Evolutionary conservation across 2,888 invertebrate genomes (phyloP), one percentile per base, ranked within the genome.

Genomic region (Euphydryas editha): DNA sequence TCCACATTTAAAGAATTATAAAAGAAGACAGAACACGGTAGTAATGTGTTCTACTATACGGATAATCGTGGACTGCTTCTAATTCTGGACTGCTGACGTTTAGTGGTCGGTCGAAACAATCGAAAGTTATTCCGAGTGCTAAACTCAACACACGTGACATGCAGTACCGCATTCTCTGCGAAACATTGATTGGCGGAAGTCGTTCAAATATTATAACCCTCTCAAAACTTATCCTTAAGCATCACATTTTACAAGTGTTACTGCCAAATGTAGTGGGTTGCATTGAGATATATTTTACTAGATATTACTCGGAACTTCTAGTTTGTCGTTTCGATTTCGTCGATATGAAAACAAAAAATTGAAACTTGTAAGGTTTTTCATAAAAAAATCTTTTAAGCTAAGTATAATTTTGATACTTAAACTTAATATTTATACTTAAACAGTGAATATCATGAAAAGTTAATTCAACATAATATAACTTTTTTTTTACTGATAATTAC

Each of bases 61-160:
- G 80, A 79, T 78, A 80, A 78, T 76, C 77, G 79, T 81, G 84
- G 84, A 83, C 83, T 78, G 81, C 79, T 79, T 88, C 90, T 90
- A 90, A 87, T 82, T 90, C 80, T 75, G 89, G 85, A 80, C 78
- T 74, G 69, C 83, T 90, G 90, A 88, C 87, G 90, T 86, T 82
- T 78, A 72, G 72, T 75, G 73, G 81, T 80, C 81, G 83, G 80
- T 79, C 82, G 86, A 84, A 87, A 90, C 90, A 91, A 91, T 90
- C 87, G 86, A 84, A 85, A 88, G 88, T 87, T 91, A 90, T 91
- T 90, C 90, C 84, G 81, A 88, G 88, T 87, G 85, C 83, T 84
- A 84, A 84, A 75, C 84, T 81, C 78, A 78, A 75, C 79, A 75
- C 87, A 86, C 85, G 84, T 86, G 86, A 88, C 82, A 75, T 70